Evolutionary conservation across 2,888 invertebrate genomes (phyloP).

Genomic region (Dysmachus trigonus): DNA sequence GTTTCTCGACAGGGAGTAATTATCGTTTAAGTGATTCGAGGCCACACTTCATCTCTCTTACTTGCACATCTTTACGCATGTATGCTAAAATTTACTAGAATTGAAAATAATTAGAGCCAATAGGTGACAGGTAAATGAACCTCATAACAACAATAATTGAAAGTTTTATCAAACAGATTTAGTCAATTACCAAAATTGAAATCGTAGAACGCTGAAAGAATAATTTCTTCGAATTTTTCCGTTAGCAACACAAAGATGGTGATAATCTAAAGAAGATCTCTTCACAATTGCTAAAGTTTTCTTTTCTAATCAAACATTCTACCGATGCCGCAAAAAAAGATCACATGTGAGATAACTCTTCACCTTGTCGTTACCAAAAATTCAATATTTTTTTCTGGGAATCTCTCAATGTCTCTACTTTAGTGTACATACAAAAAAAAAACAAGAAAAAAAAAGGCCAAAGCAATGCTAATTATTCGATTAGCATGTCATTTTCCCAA

Average conservation of each 20-base stretch:
- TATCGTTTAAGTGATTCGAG: slow-evolving; percentile 15
- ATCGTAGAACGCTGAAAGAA: not conserved
- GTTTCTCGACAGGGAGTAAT: not conserved
- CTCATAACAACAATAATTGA: not conserved
- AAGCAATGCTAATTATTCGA: not conserved
- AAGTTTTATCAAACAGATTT: not conserved
- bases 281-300: not conserved
- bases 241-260: not conserved
- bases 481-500: not conserved
- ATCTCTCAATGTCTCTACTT: not conserved
- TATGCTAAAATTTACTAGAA: not conserved
- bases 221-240: not conserved
- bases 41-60: not conserved
- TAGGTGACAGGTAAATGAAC: not conserved
- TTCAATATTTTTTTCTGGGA: not conserved
- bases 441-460: not conserved
- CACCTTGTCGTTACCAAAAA: not conserved
- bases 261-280: not conserved
- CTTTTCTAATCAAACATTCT: not conserved
- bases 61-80: not conserved
- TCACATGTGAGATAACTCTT: not conserved
- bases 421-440: not conserved
- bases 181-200: not conserved
- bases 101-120: not conserved
- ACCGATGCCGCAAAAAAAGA: not conserved